Conservation (phyloP, 1,140 invertebrate genomes). For the Pomacea maculata region DNA sequence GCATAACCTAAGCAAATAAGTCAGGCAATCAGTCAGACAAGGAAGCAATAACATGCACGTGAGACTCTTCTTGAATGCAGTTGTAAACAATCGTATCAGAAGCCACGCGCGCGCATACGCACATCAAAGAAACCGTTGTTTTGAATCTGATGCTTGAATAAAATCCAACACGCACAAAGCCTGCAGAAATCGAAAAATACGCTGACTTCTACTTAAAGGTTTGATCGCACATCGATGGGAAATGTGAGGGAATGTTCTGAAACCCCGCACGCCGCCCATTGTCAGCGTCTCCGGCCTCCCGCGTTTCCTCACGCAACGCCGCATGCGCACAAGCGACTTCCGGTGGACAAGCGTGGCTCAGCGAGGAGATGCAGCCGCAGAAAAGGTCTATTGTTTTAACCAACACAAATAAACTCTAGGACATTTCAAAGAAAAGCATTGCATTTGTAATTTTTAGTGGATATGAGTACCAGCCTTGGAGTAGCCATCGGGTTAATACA, state of each 20-base stretch:
- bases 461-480: too few species aligned
- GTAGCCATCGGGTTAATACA: too few species aligned
- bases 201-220: not conserved
- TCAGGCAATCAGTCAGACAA: not conserved
- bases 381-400: too few species aligned
- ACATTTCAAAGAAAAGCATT: too few species aligned
- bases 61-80: not conserved
- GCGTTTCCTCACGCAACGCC: slow-evolving; percentile 6
- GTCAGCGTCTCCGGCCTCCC: not conserved
- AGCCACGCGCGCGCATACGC: not conserved
- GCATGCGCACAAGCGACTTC: too few species aligned
- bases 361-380: too few species aligned
- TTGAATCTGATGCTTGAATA: not conserved
- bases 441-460: too few species aligned
- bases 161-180: not conserved
- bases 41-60: not conserved
- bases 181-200: not conserved
- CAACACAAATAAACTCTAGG: too few species aligned
- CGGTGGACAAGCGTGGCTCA: too few species aligned
- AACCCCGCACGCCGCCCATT: not conserved
- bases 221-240: not conserved
- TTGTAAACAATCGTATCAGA: not conserved
- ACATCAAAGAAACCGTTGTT: not conserved
- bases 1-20: not conserved
- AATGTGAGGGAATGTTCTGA: too few species aligned